Conservation (phyloP, 2,888 invertebrate genomes). For the Monoplex corrugatus region DNA sequence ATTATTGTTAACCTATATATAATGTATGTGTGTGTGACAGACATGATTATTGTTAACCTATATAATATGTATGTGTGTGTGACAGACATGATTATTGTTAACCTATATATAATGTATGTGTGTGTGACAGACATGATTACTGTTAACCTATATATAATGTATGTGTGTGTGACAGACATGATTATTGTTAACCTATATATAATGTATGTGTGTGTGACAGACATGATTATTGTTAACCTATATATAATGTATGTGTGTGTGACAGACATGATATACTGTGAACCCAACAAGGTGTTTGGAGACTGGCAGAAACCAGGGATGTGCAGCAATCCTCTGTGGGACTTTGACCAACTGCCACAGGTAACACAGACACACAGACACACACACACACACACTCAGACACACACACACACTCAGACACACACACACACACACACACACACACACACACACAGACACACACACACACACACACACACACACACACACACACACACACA, state of each 20-base stretch:
- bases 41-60: constrained; percentile 71
- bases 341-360: constrained; percentile 66
- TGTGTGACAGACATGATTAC: constrained; percentile 66
- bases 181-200: constrained; percentile 71
- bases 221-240: constrained; percentile 71
- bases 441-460: no score
- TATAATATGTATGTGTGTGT: background rate
- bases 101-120: constrained; percentile 58
- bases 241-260: background rate
- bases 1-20: constrained; percentile 71
- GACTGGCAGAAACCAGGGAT: constrained; percentile 67
- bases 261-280: constrained; percentile 71
- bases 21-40: constrained; percentile 57
- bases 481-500: no score
- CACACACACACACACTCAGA: no score
- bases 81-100: constrained; percentile 72
- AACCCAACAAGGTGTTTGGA: constrained; percentile 68
- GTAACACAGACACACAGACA: no score
- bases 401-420: no score
- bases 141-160: constrained; percentile 72
- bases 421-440: no score
- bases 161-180: constrained; percentile 62
- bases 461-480: no score
- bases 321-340: constrained; percentile 73
- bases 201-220: constrained; percentile 57